Conservation (phyloP, 2,113 vertebrate species). For the Noturus placidus region DNA sequence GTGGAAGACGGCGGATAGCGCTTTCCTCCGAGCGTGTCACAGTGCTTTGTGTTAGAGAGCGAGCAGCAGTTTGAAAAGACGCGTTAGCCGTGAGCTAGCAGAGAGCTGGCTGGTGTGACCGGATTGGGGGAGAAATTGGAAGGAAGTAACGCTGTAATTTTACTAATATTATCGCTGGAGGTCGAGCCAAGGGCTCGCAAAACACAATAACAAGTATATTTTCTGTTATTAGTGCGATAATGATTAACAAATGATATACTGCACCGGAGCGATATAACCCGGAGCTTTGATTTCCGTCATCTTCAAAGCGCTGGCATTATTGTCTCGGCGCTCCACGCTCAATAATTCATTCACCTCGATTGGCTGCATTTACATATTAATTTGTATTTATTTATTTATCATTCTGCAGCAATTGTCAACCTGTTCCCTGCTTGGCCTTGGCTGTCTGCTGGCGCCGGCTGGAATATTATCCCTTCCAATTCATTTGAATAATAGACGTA, state of each 20-base stretch:
- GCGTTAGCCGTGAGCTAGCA: no score
- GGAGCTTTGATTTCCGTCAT: not conserved
- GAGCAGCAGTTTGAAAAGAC: no score
- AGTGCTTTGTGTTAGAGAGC: no score
- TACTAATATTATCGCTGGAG: not conserved
- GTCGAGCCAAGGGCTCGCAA: not conserved
- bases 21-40: no score
- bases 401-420: constrained; percentile 43
- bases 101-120: no score
- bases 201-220: not conserved
- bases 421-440: constrained; percentile 24
- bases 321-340: constrained; percentile 53
- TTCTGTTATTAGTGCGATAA: not conserved
- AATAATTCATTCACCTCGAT: constrained; percentile 77
- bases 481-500: constrained; percentile 79
- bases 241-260: not conserved
- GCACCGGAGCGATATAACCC: not conserved
- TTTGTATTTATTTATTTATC: constrained; percentile 69
- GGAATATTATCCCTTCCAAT: constrained; percentile 67
- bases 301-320: constrained; percentile 47
- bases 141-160: not conserved
- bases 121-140: no score
- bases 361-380: constrained; percentile 67
- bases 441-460: constrained; percentile 35
- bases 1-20: no score